Conservation (phyloP, 1,140 invertebrate genomes). For the Pentalonia nigronervosa region DNA sequence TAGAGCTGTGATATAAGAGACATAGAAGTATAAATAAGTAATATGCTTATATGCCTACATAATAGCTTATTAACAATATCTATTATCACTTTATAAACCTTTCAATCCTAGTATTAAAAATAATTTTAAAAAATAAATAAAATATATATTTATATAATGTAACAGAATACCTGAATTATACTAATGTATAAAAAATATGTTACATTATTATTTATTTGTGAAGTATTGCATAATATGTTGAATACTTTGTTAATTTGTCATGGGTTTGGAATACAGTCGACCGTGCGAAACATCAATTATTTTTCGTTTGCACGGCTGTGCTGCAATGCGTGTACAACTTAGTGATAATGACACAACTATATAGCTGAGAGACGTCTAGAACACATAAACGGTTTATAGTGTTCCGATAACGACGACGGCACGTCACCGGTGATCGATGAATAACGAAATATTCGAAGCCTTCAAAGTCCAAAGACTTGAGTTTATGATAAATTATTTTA, state of each 20-base stretch:
- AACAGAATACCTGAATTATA: neutral
- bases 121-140: too few species aligned
- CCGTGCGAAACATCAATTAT: neutral
- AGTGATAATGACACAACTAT: neutral
- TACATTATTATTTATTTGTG: neutral
- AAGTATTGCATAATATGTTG: neutral
- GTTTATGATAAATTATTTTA: slow-evolving; percentile 4
- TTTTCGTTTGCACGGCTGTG: neutral
- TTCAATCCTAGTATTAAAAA: too few species aligned
- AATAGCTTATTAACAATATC: neutral
- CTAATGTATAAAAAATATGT: neutral
- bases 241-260: neutral
- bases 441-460: neutral
- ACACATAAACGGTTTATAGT: neutral
- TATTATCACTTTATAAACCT: neutral
- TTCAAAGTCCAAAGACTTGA: neutral
- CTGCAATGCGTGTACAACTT: neutral
- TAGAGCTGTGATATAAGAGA: neutral
- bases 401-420: slow-evolving; percentile 2
- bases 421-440: slow-evolving; percentile 1
- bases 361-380: neutral
- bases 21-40: neutral
- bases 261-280: neutral
- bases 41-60: neutral
- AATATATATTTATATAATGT: neutral